A percentile compares a stretch with the other conserved stretches of the same genome.
Evolutionary conservation across 2,797 vertebrate genomes (phyloP).

Genomic region (Parotocinclus haroldoi): DNA sequence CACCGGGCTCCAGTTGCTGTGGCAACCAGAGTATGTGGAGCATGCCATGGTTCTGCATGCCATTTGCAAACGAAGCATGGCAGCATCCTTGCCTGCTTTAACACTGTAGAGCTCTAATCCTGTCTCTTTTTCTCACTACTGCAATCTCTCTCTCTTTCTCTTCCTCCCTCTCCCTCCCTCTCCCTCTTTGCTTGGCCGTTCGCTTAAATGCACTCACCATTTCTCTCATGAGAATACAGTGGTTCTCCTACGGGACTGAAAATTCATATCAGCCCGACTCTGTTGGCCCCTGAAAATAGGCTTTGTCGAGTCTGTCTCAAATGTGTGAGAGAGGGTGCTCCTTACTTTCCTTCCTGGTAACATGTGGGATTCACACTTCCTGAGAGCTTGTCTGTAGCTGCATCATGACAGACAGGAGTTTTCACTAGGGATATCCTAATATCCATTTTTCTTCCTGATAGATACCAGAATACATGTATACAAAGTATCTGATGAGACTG

Average conservation of each 20-base stretch:
- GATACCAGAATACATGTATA: no score
- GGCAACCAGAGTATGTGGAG: conserved; percentile 69
- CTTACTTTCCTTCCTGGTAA: no score
- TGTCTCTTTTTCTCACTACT: conserved; percentile 1
- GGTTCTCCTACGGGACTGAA: conserved; percentile 5
- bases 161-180: background rate
- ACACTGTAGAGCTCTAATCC: conserved; percentile 45
- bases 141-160: background rate
- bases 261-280: conserved; percentile 4
- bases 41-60: conserved; percentile 59
- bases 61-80: conserved; percentile 59
- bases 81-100: conserved; percentile 51
- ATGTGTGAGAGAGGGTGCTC: no score
- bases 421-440: no score
- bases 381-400: no score
- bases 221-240: conserved; percentile 2
- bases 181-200: background rate
- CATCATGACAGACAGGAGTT: no score
- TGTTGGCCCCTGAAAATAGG: background rate
- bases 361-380: no score
- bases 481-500: no score
- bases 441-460: no score
- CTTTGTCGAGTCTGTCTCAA: background rate
- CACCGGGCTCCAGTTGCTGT: conserved; percentile 62
- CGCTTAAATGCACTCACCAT: no score